phyloP scores from a whole-genome alignment of 2,888 invertebrate genomes.

The Hypolimnas misippus region DNA sequence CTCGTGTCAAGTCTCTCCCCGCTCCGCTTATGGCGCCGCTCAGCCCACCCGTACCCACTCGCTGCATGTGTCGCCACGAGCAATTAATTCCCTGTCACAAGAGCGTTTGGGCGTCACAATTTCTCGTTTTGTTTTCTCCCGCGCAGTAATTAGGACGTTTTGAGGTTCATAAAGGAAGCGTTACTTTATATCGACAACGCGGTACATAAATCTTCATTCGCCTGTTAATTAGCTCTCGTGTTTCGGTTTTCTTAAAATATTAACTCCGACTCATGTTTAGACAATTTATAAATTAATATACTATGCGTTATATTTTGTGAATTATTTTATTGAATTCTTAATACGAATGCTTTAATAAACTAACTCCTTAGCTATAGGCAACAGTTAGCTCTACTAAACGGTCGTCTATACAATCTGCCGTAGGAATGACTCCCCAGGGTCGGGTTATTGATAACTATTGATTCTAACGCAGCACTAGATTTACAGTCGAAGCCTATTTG shows the following conservation, averaged over 20 bases:
- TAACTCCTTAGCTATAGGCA: conserved; percentile 12
- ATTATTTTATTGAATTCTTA: conserved; percentile 8
- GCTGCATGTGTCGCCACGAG: conserved; percentile 79
- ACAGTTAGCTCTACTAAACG: conserved; percentile 20
- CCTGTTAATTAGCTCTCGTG: conserved; percentile 73
- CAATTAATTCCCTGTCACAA: conserved; percentile 84
- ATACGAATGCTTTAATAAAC: conserved; percentile 4
- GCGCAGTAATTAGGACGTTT: conserved; percentile 84
- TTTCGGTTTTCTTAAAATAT: conserved; percentile 44
- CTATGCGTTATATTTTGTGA: neutral
- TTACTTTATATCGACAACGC: conserved; percentile 83
- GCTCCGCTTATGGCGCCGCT: conserved; percentile 47
- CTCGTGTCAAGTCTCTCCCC: conserved; percentile 41
- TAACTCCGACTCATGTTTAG: conserved; percentile 31
- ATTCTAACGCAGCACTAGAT: conserved; percentile 76
- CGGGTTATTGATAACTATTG: conserved; percentile 77
- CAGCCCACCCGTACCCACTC: conserved; percentile 44
- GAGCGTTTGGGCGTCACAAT: conserved; percentile 81
- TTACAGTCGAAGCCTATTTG: conserved; percentile 57
- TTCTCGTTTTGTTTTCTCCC: conserved; percentile 76
- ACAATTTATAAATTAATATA: conserved; percentile 36
- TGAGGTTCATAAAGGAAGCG: conserved; percentile 83
- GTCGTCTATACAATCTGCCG: conserved; percentile 32
- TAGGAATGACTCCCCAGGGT: conserved; percentile 70
- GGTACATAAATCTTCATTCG: conserved; percentile 82